phyloP scores from a whole-genome alignment of 2,888 invertebrate species.

The Andrena haemorrhoa region DNA sequence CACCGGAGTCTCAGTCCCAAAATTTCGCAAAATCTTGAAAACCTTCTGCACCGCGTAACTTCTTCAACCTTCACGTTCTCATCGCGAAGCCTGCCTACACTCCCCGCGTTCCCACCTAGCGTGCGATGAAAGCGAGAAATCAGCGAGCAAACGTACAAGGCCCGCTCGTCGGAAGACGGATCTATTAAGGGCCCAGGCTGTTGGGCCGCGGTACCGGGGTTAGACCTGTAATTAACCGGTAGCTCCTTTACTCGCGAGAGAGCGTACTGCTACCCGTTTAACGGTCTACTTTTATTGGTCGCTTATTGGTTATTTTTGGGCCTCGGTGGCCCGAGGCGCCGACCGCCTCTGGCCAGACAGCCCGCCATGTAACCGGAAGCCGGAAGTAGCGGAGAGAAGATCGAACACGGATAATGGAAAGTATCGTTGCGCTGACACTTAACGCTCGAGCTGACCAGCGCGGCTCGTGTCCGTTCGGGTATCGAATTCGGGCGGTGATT shows the following conservation, averaged over 20 bases:
- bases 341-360: conserved; percentile 68
- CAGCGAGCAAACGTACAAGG: conserved; percentile 48
- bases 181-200: conserved; percentile 79
- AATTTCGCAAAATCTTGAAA: no score
- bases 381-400: conserved; percentile 71
- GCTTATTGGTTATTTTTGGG: conserved; percentile 84
- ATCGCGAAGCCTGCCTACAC: conserved; percentile 9
- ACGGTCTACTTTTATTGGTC: conserved; percentile 82
- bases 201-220: conserved; percentile 69
- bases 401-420: conserved; percentile 39
- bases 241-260: conserved; percentile 83
- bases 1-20: no score
- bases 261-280: conserved; percentile 75
- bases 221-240: conserved; percentile 85
- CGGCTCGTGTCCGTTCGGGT: conserved; percentile 10
- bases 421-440: conserved; percentile 30
- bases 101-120: conserved; percentile 1
- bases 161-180: conserved; percentile 77
- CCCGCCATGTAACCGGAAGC: conserved; percentile 76
- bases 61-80: not conserved
- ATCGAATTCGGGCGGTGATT: conserved; percentile 54
- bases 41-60: not conserved
- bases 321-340: conserved; percentile 61
- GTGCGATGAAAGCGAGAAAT: conserved; percentile 57
- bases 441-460: conserved; percentile 5